These are phyloP conservation scores for Papilio protenor DNA, from an alignment of 2,888 invertebrate species.

Conservation along the genomic window DNA sequence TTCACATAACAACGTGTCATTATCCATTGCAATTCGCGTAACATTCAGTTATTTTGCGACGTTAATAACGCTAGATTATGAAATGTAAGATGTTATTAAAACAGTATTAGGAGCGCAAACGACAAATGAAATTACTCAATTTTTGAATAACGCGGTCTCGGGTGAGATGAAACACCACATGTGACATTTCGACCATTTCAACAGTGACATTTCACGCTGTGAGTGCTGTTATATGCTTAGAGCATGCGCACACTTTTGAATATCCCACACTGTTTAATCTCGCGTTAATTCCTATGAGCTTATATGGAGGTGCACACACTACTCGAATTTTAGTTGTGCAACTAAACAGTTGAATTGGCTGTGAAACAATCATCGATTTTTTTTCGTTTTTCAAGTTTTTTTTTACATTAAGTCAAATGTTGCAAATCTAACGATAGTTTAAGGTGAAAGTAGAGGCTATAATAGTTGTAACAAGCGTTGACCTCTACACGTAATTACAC, in stretches of 20 bases:
- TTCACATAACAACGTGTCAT: conserved; percentile 38
- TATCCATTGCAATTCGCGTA: conserved; percentile 35
- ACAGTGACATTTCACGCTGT: neutral
- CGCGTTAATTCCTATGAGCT: no score
- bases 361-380: no score
- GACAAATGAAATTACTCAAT: conserved; percentile 35
- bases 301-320: no score
- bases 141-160: neutral
- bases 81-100: conserved; percentile 39
- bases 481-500: conserved; percentile 25
- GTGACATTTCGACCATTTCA: neutral
- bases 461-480: neutral
- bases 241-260: no score
- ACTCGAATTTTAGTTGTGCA: no score
- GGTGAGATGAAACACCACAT: conserved; percentile 4
- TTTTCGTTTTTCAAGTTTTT: neutral
- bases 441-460: conserved; percentile 15
- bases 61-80: conserved; percentile 33
- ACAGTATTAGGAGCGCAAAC: conserved; percentile 40
- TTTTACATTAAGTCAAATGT: neutral
- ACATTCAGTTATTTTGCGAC: conserved; percentile 37
- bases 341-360: no score
- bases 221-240: neutral
- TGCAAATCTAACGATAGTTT: conserved; percentile 6
- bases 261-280: no score